A percentile compares a stretch with the other conserved stretches of the same genome.
phyloP scores from a whole-genome alignment of 2,888 invertebrate species.

The Conomelus anceps region DNA sequence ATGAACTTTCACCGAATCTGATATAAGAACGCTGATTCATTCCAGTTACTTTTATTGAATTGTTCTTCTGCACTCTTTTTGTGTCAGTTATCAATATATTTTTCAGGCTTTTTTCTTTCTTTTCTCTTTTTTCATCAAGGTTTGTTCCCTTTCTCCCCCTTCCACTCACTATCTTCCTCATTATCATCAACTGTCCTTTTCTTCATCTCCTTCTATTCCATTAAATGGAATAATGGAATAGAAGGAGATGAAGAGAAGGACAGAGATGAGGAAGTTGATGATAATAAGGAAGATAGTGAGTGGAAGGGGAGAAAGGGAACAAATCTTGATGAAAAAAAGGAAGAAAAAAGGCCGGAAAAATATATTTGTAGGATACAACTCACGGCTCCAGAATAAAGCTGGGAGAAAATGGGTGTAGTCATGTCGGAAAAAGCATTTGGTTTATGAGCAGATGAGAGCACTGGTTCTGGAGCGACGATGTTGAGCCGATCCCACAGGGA shows the following conservation, averaged over 20 bases:
- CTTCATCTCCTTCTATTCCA: neutral
- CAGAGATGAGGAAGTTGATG: neutral
- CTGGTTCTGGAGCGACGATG: neutral
- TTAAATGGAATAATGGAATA: neutral
- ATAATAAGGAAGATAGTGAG: neutral
- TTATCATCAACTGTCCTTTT: neutral
- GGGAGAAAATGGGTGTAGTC: neutral
- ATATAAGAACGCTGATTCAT: neutral
- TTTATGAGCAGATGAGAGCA: neutral
- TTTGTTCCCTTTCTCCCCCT: too few relatives aligned
- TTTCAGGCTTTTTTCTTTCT: too few relatives aligned
- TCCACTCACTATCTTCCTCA: too few relatives aligned
- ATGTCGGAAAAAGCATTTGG: neutral
- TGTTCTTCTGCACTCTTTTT: neutral
- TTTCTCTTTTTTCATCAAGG: too few relatives aligned
- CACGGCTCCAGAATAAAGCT: neutral
- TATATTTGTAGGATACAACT: neutral
- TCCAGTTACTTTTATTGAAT: too few relatives aligned
- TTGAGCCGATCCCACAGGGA: neutral
- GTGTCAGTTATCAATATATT: neutral
- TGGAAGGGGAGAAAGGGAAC: neutral
- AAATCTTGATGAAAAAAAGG: neutral
- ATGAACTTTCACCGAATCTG: neutral
- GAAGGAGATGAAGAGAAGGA: neutral
- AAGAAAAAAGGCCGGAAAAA: neutral